Conservation (phyloP, 2,797 vertebrate genomes). For the Megalops cyprinoides region DNA sequence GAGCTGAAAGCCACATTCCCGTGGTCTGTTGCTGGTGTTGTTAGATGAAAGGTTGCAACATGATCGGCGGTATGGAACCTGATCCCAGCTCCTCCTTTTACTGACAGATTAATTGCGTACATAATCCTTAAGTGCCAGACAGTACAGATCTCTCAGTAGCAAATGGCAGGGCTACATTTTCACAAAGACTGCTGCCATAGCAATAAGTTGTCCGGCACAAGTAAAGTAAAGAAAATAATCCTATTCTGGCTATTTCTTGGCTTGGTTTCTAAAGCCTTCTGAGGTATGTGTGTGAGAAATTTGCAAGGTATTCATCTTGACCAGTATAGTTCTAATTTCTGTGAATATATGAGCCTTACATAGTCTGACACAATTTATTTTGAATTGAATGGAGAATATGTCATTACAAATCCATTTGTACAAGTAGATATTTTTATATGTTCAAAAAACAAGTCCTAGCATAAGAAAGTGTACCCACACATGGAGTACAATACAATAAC, state of each 20-base stretch:
- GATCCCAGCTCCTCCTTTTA: not conserved
- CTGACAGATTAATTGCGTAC: not conserved
- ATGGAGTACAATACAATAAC: slow-evolving; percentile 11
- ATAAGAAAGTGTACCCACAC: slow-evolving; percentile 20
- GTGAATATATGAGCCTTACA: not conserved
- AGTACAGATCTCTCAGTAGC: not conserved
- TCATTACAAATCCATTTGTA: slow-evolving; percentile 14
- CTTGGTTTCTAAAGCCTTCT: not conserved
- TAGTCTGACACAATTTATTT: slow-evolving; percentile 13
- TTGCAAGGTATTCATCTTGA: not conserved
- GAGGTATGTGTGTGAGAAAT: not conserved
- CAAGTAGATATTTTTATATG: slow-evolving; percentile 28
- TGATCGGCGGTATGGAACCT: not conserved
- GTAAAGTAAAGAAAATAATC: not conserved
- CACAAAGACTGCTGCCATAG: too few relatives aligned
- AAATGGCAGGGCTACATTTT: not conserved
- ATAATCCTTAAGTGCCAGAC: not conserved
- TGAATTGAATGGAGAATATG: not conserved
- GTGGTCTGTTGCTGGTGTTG: not conserved
- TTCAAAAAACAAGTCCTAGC: slow-evolving; percentile 15
- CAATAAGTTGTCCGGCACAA: not conserved
- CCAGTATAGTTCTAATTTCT: not conserved
- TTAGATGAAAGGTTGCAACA: not conserved
- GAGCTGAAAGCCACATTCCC: not conserved
- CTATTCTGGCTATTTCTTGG: not conserved